These are phyloP conservation scores for Anthonomus grandis DNA, from an alignment of 1,140 invertebrate genomes.

Conservation along the genomic window DNA sequence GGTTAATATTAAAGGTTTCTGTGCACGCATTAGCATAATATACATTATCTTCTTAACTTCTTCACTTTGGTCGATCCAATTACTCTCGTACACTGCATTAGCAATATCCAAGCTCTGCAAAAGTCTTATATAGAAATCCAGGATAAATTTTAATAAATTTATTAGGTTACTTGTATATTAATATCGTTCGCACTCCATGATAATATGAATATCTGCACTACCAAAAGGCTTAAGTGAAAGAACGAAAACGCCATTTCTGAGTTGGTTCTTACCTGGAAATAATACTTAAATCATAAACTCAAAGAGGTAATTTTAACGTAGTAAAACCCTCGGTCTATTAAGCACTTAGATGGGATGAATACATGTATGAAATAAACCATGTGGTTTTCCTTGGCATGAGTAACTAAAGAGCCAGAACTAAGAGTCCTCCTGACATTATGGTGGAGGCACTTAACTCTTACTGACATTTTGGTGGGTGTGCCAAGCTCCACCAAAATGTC, in stretches of 20 bases:
- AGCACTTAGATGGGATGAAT: too few relatives aligned
- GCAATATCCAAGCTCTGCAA: conserved; percentile 8
- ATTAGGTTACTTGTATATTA: conserved; percentile 1
- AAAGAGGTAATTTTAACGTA: too few relatives aligned
- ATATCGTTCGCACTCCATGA: conserved; percentile 7
- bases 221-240: background rate
- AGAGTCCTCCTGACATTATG: too few relatives aligned
- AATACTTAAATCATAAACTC: too few relatives aligned
- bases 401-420: too few relatives aligned
- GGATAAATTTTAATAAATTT: background rate
- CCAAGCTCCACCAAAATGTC: too few relatives aligned
- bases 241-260: background rate
- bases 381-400: too few relatives aligned
- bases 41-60: conserved; percentile 4
- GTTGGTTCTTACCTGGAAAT: background rate
- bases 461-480: too few relatives aligned
- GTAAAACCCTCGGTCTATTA: too few relatives aligned
- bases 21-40: conserved; percentile 3
- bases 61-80: conserved; percentile 6
- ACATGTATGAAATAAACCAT: too few relatives aligned
- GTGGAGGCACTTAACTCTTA: too few relatives aligned
- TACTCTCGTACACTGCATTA: conserved; percentile 3
- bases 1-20: conserved; percentile 10
- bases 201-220: background rate
- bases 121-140: background rate